Conservation (phyloP, 2,888 invertebrate genomes). For the Ennomos fuscantarius region DNA sequence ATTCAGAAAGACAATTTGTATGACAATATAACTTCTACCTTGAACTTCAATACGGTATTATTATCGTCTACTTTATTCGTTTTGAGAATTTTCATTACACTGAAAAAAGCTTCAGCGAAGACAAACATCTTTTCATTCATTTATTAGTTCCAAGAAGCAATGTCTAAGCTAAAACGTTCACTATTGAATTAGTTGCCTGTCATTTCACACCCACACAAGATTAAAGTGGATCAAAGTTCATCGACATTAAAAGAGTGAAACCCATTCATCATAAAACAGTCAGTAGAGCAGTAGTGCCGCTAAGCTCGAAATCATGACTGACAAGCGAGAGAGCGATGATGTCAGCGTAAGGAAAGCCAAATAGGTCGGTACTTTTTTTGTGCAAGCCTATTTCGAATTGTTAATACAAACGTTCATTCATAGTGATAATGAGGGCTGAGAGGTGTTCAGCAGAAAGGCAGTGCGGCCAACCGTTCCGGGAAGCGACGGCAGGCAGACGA, state of each 20-base stretch:
- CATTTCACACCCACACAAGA: constrained; percentile 70
- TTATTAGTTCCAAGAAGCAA: constrained; percentile 32
- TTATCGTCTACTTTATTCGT: constrained; percentile 14
- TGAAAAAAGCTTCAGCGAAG: constrained; percentile 5
- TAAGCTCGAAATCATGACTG: constrained; percentile 63
- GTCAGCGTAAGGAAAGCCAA: constrained; percentile 60
- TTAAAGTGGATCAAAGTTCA: constrained; percentile 78
- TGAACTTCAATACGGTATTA: constrained; percentile 28
- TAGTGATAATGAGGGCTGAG: constrained; percentile 67
- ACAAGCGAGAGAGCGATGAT: constrained; percentile 64
- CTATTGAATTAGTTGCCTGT: constrained; percentile 53
- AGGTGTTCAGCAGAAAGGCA: constrained; percentile 70
- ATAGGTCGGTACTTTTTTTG: constrained; percentile 52
- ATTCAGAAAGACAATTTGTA: constrained; percentile 25
- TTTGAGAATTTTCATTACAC: not conserved
- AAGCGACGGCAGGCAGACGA: constrained; percentile 77
- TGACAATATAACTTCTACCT: constrained; percentile 23
- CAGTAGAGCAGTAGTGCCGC: constrained; percentile 70
- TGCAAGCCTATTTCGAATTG: constrained; percentile 41
- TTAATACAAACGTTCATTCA: constrained; percentile 62
- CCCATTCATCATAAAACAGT: constrained; percentile 73
- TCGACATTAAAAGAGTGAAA: constrained; percentile 75
- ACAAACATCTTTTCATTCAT: constrained; percentile 10
- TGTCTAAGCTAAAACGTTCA: constrained; percentile 46
- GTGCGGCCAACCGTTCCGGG: constrained; percentile 74